These are phyloP conservation scores for Mola mola DNA, from an alignment of 2,113 vertebrate genomes.

Conservation along the genomic window DNA sequence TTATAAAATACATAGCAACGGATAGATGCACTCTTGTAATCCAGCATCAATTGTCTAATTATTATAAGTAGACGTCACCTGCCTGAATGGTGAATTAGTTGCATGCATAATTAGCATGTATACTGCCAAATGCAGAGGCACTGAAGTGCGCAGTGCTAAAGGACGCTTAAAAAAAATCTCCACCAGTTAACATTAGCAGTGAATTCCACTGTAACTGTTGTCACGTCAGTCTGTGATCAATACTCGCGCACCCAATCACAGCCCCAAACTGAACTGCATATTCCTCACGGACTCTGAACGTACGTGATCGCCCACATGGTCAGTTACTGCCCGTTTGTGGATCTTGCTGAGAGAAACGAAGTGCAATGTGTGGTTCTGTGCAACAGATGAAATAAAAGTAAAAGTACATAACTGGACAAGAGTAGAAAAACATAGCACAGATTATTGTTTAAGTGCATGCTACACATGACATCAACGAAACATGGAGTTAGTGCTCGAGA, in stretches of 20 bases:
- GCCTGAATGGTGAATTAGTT: slow-evolving; percentile 27
- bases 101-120: slow-evolving; percentile 47
- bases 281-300: no score
- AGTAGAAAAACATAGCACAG: slow-evolving; percentile 46
- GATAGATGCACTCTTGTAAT: slow-evolving; percentile 58
- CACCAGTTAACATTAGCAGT: slow-evolving; percentile 18
- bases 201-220: slow-evolving; percentile 6
- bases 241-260: slow-evolving; percentile 15
- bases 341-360: slow-evolving; percentile 59
- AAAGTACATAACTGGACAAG: slow-evolving; percentile 47
- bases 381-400: slow-evolving; percentile 67
- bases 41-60: slow-evolving; percentile 51
- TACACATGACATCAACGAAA: slow-evolving; percentile 60
- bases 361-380: slow-evolving; percentile 78
- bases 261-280: no score
- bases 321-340: slow-evolving; percentile 29
- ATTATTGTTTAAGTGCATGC: slow-evolving; percentile 76
- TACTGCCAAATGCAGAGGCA: slow-evolving; percentile 35
- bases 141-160: no score
- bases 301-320: no score
- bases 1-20: slow-evolving; percentile 67
- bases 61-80: slow-evolving; percentile 53
- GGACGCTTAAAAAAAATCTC: no score
- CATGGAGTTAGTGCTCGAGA: slow-evolving; percentile 68
- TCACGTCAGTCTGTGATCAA: background rate